Base-by-base conservation (phyloP, 2,888 invertebrate species). In the Drosophila gaucha region DNA sequence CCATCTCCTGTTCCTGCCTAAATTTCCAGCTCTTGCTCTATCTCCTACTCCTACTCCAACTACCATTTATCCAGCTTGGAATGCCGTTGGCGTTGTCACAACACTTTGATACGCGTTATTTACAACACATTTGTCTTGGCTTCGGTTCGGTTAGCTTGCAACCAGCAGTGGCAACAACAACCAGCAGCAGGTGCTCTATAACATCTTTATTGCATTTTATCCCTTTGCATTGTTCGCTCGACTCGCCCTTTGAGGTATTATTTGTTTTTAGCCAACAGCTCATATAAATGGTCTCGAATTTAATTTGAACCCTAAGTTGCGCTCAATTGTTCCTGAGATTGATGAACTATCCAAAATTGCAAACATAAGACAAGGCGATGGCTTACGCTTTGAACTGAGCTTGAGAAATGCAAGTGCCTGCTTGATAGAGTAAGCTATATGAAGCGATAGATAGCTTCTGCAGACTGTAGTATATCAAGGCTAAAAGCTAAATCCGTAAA, bases 51-150 rank as follows among this genome's bases (percentile, higher is more conserved):
- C n/a, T n/a, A n/a, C n/a, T n/a, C n/a, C n/a, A n/a, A n/a, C n/a
- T n/a, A n/a, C n/a, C 73, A 59, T 58, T 58, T 75, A 67, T 58
- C 44, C 46, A 46, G 26, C 46, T 20, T 58, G 14, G 43, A 50
- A 10, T 57, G 72, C 76, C 67, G 38, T 18, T 66, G 62, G 66
- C 74, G 68, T 83, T 83, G 84, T 74, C 71, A 60, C 86, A 69
- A 73, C 65, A 66, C 86, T 70, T 75, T 70, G 76, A 73, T 69
- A 68, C 79, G 83, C 76, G 74, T 83, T 86, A 80, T 80, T 74
- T 86, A 78, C 74, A 77, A 74, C 59, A 84, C 84, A 86, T 86
- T 80, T 80, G 84, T 80, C 86, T 84, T 74, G 67, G 78, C 80
- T 74, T 46, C 31, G 79, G 54, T 57, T 75, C 58, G 64, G 50